phyloP scores from a whole-genome alignment of 2,797 vertebrate species.

The Brotula barbata region DNA sequence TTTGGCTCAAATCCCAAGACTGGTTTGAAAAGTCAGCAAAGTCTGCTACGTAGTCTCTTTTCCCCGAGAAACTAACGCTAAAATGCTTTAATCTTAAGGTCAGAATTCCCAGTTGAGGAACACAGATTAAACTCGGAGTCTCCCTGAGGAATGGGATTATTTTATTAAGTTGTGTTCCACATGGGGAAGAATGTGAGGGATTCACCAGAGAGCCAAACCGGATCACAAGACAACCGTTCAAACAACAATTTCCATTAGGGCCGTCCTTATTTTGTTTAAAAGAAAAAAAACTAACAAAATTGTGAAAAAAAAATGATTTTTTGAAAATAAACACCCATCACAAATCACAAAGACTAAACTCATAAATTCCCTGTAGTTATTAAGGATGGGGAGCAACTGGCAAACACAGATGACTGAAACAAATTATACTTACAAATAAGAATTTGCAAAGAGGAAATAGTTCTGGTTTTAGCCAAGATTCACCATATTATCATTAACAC shows the following conservation, averaged over 20 bases:
- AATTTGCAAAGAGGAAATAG: too few relatives aligned
- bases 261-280: too few relatives aligned
- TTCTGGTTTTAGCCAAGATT: too few relatives aligned
- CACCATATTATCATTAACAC: too few relatives aligned
- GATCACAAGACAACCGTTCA: constrained; percentile 20
- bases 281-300: too few relatives aligned
- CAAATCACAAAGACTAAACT: too few relatives aligned
- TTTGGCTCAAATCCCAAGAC: neutral
- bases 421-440: too few relatives aligned
- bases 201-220: constrained; percentile 19
- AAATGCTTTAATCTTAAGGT: neutral
- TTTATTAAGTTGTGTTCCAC: constrained; percentile 27
- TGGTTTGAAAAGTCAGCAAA: constrained; percentile 9
- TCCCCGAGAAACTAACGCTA: constrained; percentile 9
- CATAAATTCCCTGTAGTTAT: too few relatives aligned
- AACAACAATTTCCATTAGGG: constrained; percentile 30
- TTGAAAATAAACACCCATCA: too few relatives aligned
- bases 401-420: too few relatives aligned
- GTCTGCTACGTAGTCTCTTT: neutral
- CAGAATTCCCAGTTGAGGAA: constrained; percentile 5
- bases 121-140: constrained; percentile 19
- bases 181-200: constrained; percentile 16
- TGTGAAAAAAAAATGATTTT: too few relatives aligned
- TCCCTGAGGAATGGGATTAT: constrained; percentile 8
- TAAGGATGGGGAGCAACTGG: too few relatives aligned